Percentiles rank a stretch among this genome's conserved stretches.
Conservation (phyloP, 2,888 invertebrate genomes). For the Caradrina kadenii region DNA sequence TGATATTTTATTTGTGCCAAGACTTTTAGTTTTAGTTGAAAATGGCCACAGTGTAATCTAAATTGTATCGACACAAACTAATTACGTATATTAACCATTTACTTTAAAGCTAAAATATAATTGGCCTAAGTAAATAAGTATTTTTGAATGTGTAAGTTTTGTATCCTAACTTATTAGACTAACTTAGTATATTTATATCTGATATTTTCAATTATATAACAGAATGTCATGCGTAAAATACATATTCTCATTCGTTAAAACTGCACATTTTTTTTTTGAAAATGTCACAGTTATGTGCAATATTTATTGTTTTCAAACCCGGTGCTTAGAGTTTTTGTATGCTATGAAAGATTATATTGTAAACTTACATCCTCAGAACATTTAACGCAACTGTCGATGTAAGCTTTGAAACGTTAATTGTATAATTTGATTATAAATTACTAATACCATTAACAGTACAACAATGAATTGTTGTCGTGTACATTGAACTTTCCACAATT, state of each 20-base stretch:
- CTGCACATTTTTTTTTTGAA: conserved; percentile 70
- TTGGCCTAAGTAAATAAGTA: conserved; percentile 88
- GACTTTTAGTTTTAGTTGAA: conserved; percentile 81
- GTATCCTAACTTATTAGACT: conserved; percentile 79
- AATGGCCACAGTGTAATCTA: conserved; percentile 73
- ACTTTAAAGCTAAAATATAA: conserved; percentile 75
- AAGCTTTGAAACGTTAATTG: conserved; percentile 69
- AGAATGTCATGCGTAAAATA: conserved; percentile 64
- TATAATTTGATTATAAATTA: conserved; percentile 61
- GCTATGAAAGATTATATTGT: conserved; percentile 62
- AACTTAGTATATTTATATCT: conserved; percentile 71
- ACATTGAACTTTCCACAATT: conserved; percentile 73
- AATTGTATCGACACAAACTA: conserved; percentile 70
- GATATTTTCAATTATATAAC: conserved; percentile 66
- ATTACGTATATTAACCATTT: conserved; percentile 76
- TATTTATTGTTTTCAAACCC: conserved; percentile 77
- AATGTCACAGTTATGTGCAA: conserved; percentile 78
- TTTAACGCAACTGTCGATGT: conserved; percentile 78
- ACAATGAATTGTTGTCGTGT: conserved; percentile 67
- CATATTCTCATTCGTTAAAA: conserved; percentile 76
- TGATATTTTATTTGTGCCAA: conserved; percentile 88
- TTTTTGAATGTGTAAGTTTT: conserved; percentile 85
- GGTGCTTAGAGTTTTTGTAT: conserved; percentile 80
- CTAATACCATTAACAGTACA: conserved; percentile 65
- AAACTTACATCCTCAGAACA: conserved; percentile 84